Percentiles rank a stretch among this genome's conserved stretches.
Conservation (phyloP, 2,888 invertebrate species). For the Arctia plantaginis region DNA sequence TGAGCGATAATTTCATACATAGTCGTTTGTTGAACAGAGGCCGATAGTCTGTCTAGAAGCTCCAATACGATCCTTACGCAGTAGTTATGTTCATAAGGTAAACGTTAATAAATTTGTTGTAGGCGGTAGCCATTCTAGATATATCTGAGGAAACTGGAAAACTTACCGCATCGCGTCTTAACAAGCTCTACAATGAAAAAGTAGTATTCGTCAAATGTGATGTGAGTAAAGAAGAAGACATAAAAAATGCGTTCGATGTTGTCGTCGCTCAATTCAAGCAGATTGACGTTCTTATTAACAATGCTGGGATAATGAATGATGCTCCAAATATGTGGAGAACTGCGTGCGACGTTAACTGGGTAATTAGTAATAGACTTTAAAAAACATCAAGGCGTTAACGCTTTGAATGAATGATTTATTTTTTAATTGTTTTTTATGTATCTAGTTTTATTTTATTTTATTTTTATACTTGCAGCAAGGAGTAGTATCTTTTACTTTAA, state of each 20-base stretch:
- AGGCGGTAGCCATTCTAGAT: constrained; percentile 60
- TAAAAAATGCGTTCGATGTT: constrained; percentile 54
- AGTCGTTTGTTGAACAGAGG: neutral
- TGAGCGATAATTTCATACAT: neutral
- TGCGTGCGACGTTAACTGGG: constrained; percentile 65
- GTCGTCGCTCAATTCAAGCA: constrained; percentile 53
- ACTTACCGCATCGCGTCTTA: constrained; percentile 50
- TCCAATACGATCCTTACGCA: neutral
- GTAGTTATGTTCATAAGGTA: too few relatives aligned
- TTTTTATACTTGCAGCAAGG: constrained; percentile 69
- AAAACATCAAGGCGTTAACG: too few relatives aligned
- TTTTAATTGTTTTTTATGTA: neutral
- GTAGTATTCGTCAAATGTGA: constrained; percentile 64
- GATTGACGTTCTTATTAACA: constrained; percentile 67
- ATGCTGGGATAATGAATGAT: constrained; percentile 68
- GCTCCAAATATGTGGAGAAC: constrained; percentile 57
- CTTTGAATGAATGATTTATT: neutral
- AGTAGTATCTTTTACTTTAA: constrained; percentile 73
- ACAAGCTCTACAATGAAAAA: constrained; percentile 51
- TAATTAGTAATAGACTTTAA: constrained; percentile 29
- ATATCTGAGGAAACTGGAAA: constrained; percentile 59
- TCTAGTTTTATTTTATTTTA: neutral
- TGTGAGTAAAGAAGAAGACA: constrained; percentile 59
- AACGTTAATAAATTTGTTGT: neutral
- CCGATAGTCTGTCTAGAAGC: neutral